These are phyloP conservation scores for Mamestra brassicae DNA, from an alignment of 2,888 invertebrate species.

Conservation along the genomic window DNA sequence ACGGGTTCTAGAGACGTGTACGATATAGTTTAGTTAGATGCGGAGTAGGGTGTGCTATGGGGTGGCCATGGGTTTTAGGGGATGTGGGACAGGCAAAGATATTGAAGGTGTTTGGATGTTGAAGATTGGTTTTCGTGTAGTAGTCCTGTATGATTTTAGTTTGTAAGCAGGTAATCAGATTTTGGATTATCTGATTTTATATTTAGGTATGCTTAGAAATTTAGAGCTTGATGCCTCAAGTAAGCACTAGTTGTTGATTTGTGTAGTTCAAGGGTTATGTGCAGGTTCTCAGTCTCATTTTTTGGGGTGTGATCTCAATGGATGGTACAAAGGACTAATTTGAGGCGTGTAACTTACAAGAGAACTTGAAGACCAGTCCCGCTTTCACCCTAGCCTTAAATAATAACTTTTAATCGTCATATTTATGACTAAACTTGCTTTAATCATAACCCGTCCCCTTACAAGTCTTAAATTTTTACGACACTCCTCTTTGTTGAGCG, in stretches of 20 bases:
- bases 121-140: neutral
- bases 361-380: conserved; percentile 16
- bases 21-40: conserved; percentile 78
- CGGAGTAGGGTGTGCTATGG: conserved; percentile 75
- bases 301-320: neutral
- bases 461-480: conserved; percentile 68
- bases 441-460: conserved; percentile 67
- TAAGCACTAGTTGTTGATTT: neutral
- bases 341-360: neutral
- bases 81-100: conserved; percentile 10
- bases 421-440: conserved; percentile 62
- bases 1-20: conserved; percentile 73
- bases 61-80: conserved; percentile 65
- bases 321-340: conserved; percentile 9
- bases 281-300: neutral
- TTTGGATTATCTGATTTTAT: neutral
- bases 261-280: neutral
- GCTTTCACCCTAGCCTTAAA: conserved; percentile 41
- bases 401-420: conserved; percentile 48
- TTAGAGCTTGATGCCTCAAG: neutral
- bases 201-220: neutral
- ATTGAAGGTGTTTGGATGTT: neutral
- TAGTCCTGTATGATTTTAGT: neutral
- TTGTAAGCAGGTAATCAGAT: neutral
- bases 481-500: conserved; percentile 56